phyloP scores from a whole-genome alignment of 2,888 invertebrate species.

The Leistus spinibarbis region DNA sequence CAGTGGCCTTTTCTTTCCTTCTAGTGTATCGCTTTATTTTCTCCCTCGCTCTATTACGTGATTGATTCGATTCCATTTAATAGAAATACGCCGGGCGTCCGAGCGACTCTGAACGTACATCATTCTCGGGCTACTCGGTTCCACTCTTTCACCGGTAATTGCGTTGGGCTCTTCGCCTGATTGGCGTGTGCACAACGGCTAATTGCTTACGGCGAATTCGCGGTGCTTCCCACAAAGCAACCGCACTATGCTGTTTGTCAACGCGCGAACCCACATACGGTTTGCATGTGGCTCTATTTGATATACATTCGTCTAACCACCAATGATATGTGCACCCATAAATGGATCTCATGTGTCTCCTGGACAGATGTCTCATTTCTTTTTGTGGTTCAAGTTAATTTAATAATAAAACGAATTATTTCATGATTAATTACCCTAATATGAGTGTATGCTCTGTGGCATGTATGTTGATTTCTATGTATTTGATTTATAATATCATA shows the following conservation, averaged over 20 bases:
- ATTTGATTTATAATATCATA: neutral
- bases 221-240: constrained; percentile 1
- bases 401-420: neutral
- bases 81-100: neutral
- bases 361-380: neutral
- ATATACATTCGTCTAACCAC: neutral
- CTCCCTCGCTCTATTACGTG: constrained; percentile 6
- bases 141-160: constrained; percentile 8
- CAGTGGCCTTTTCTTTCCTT: neutral
- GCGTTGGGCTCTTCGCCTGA: constrained; percentile 4
- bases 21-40: neutral
- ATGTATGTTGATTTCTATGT: neutral
- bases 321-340: neutral
- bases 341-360: neutral
- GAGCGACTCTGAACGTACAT: neutral
- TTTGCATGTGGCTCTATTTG: neutral
- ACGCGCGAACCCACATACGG: neutral
- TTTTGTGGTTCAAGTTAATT: neutral
- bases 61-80: constrained; percentile 30
- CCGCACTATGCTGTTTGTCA: constrained; percentile 2
- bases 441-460: neutral
- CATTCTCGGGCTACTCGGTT: neutral
- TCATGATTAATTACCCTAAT: neutral
- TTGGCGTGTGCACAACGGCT: constrained; percentile 5
- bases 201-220: constrained; percentile 5